Base-by-base conservation (phyloP, 2,888 invertebrate genomes). In the Coelopa pilipes region DNA sequence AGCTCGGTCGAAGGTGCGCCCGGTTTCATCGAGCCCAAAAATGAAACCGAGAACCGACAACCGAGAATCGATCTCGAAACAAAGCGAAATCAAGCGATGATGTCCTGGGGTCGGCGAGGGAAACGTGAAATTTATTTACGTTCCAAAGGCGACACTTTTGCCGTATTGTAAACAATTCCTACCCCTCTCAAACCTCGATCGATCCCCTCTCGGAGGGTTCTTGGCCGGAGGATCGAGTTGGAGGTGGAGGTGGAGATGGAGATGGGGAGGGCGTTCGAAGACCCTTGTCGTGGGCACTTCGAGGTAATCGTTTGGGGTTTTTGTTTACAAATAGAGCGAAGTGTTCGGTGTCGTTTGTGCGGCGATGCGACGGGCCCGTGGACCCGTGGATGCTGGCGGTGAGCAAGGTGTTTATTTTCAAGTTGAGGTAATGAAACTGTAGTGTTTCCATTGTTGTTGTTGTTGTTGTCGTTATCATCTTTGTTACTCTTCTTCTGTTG, bases 401-500 rank as follows among this genome's bases (percentile, higher is more conserved):
- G 45, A 67, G 46, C 19, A 74, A 78, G 81, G 81, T 80, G 81
- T 79, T 81, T 81, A 81, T 78, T 80, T 81, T 78, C 79, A 78
- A 80, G 79, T 78, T 76, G 79, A 78, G 79, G 81, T 80, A 79
- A 80, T 81, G 78, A 47, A 12, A 50, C 68, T 49, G 66, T 67
- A 68, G 69, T 71, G 73, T 71, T 75, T 34, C 34, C 34, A 34
- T 34, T 34, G 34, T 34, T 34, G 34, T 34, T 34, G 34, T 34
- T 34, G 34, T 34, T 34, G 7, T 34, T 34, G 4, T 34, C 7
- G 34, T 34, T 34, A 7, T 34, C 7, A 34, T 34, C 7, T 2
- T 7, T 34, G 7, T 34, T 34, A 7, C 34, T 34, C 7, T 34
- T 34, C 71, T 34, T 4, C 7, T 34, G 34, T 34, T 34, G 7